phyloP scores from a whole-genome alignment of 2,797 vertebrate species.

The Gephyroberyx darwinii region DNA sequence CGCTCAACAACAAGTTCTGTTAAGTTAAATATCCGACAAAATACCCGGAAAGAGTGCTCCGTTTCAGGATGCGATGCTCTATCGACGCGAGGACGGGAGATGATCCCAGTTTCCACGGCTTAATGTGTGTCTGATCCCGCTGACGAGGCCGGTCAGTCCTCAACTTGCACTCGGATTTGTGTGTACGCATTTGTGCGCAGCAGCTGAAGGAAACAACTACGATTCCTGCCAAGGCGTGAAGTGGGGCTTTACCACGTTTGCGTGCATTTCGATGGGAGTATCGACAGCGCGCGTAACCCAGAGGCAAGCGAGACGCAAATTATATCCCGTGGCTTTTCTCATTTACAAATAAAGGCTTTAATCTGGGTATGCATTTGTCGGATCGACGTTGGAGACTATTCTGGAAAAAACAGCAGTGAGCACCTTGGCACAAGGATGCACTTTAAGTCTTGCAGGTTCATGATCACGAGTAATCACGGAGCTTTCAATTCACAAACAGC shows the following conservation, averaged over 20 bases:
- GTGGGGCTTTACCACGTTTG: conserved; percentile 5
- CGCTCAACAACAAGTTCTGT: conserved; percentile 22
- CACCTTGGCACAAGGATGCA: conserved; percentile 5
- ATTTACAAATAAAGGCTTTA: background rate
- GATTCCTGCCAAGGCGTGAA: conserved; percentile 17
- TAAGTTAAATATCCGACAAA: conserved; percentile 26
- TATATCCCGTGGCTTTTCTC: background rate
- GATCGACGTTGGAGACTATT: background rate
- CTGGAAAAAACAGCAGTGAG: background rate
- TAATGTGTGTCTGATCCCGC: conserved; percentile 62
- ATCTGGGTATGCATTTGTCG: background rate
- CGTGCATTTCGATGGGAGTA: conserved; percentile 7
- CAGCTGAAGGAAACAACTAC: conserved; percentile 26
- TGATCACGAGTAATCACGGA: conserved; percentile 7
- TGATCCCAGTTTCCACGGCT: conserved; percentile 55
- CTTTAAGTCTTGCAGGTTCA: background rate
- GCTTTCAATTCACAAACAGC: conserved; percentile 18
- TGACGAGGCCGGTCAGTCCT: conserved; percentile 38
- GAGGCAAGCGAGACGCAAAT: conserved; percentile 6
- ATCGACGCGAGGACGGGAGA: conserved; percentile 41
- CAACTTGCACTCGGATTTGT: conserved; percentile 47
- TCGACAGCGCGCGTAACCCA: conserved; percentile 5
- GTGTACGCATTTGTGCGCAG: conserved; percentile 34
- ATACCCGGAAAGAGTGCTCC: conserved; percentile 30
- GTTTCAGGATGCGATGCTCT: conserved; percentile 42